Evolutionary conservation across 2,888 invertebrate species (phyloP), one percentile per base, ranked within the genome.

Genomic region (Luffia ferchaultella): DNA sequence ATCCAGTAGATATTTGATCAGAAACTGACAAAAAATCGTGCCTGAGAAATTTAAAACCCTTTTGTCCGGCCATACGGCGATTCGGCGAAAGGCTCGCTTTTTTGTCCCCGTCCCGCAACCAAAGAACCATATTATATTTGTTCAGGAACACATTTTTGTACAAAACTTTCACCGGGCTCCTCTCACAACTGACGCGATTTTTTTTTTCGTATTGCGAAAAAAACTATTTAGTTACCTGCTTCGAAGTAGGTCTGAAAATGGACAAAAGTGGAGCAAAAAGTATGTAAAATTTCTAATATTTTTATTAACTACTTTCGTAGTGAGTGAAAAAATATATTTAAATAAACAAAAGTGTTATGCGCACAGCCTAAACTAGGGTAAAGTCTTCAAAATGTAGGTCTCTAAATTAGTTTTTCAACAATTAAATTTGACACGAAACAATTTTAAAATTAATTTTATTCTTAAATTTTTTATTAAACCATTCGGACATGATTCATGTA

Each of bases 11-110:
- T n/a, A n/a, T n/a, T n/a, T n/a, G n/a, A n/a, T n/a, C n/a, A n/a
- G n/a, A n/a, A 20, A 5, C 49, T 55, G 64, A 67, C 70, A 70
- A 65, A 56, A 44, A 58, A 73, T 73, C 73, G 71, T 75, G 73
- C 71, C 68, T 67, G 67, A 73, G 78, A 75, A 76, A 80, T 70
- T 60, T 62, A 71, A 78, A 80, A 76, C 79, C 80, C 80, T 79
- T 75, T 80, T 79, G 79, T 76, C 77, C 65, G 62, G 62, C 56
- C 55, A 55, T 18, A 18, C 42, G 41, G 16, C 40, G 41, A 19
- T 76, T 76, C 73, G 69, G 62, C 68, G 70, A 68, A 70, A 69
- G 67, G 66, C 63, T 62, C 63, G 55, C 60, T 65, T 73, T 75
- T 73, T 70, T 65, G 63, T 64, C 15, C 60, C 61, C 58, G 62